Percentiles rank a stretch among this genome's conserved stretches.
phyloP scores from a whole-genome alignment of 2,113 vertebrate genomes.

The Amazona guildingii region DNA sequence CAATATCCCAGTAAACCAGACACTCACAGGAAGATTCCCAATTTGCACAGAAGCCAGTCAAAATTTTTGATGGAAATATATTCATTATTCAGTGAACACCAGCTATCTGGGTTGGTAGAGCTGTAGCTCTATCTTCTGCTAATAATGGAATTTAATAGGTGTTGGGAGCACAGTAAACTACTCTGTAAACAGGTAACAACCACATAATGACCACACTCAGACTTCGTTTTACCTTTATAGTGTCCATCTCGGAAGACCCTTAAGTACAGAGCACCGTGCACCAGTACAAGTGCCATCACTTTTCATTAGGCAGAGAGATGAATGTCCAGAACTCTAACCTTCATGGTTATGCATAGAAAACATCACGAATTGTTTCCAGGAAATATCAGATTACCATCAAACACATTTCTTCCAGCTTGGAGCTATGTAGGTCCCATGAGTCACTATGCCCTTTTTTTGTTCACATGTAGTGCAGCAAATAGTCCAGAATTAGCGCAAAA shows the following conservation, averaged over 20 bases:
- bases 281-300: background rate
- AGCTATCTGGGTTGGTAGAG: background rate
- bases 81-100: background rate
- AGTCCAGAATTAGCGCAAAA: background rate
- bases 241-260: accelerated
- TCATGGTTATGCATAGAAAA: background rate
- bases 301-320: background rate
- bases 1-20: background rate
- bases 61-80: background rate
- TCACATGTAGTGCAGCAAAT: background rate
- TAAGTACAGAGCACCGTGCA: background rate
- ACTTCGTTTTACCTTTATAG: background rate
- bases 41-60: background rate
- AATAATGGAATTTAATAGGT: background rate
- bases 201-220: background rate
- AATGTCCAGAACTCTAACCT: background rate
- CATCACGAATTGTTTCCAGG: background rate
- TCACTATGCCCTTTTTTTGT: background rate
- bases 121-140: background rate
- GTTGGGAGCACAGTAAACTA: background rate
- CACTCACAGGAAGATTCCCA: background rate
- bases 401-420: background rate
- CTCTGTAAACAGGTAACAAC: background rate
- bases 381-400: background rate
- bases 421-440: background rate